phyloP scores from a whole-genome alignment of 2,113 vertebrate genomes.

The Chroicocephalus ridibundus region DNA sequence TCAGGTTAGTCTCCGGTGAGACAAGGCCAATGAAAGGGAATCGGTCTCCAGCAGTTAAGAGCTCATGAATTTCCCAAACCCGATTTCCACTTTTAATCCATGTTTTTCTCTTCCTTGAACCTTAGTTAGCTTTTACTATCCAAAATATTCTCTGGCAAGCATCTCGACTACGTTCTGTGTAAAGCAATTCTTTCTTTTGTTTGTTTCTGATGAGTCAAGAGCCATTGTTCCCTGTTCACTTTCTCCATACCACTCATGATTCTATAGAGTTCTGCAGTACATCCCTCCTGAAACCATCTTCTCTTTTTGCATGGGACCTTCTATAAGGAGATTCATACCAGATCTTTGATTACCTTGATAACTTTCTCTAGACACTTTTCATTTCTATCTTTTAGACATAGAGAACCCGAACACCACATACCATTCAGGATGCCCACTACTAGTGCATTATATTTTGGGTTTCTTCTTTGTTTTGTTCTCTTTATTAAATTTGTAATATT shows the following conservation, averaged over 20 bases:
- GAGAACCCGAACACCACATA: not conserved
- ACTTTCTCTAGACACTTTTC: not conserved
- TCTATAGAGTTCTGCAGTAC: not conserved
- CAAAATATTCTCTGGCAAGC: not conserved
- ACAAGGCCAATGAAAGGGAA: not conserved
- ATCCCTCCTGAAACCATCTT: not conserved
- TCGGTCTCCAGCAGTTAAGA: not conserved
- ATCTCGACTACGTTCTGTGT: not conserved
- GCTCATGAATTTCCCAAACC: not conserved
- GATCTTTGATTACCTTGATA: not conserved
- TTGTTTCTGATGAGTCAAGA: not conserved
- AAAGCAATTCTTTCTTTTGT: not conserved
- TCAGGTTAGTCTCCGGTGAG: not conserved
- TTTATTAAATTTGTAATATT: not conserved
- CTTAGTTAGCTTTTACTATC: not conserved
- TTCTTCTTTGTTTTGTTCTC: not conserved
- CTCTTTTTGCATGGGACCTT: not conserved
- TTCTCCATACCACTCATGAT: not conserved
- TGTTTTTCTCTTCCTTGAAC: not conserved
- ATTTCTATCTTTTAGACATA: not conserved
- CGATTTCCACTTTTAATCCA: not conserved
- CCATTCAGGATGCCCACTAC: not conserved
- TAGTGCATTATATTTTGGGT: not conserved
- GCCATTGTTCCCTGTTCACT: not conserved
- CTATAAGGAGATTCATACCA: not conserved